Evolutionary conservation across 2,888 invertebrate species (phyloP).

Genomic region (Patella ulyssiponensis): DNA sequence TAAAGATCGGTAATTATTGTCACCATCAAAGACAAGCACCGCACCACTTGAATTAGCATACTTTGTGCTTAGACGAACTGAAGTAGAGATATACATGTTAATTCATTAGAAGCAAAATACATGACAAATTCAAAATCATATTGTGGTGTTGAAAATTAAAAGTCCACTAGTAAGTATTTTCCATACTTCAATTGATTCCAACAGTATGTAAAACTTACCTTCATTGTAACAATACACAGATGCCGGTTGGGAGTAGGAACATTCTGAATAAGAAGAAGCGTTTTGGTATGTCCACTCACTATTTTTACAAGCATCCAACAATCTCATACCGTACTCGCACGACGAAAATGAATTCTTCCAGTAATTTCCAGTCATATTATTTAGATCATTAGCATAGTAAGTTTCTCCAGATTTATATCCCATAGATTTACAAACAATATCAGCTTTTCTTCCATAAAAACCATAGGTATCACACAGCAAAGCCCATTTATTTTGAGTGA

Average conservation of each 20-base stretch:
- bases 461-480: not conserved
- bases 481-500: not conserved
- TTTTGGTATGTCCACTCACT: too few species aligned
- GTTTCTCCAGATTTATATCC: constrained; percentile 5
- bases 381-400: not conserved
- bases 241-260: not conserved
- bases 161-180: too few species aligned
- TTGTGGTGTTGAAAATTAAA: too few species aligned
- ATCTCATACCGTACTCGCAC: too few species aligned
- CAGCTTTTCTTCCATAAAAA: not conserved
- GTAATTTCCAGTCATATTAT: too few species aligned
- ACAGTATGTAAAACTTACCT: not conserved
- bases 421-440: not conserved
- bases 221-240: not conserved
- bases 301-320: too few species aligned
- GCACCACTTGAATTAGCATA: constrained; percentile 6
- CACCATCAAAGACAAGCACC: not conserved
- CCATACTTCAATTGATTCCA: not conserved
- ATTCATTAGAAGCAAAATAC: not conserved
- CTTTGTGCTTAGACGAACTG: constrained; percentile 10
- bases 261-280: too few species aligned
- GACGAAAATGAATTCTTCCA: too few species aligned
- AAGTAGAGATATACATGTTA: not conserved
- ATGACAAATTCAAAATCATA: too few species aligned
- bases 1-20: not conserved